phyloP scores from a whole-genome alignment of 2,797 vertebrate genomes.

The Malacoctenus gilli region DNA sequence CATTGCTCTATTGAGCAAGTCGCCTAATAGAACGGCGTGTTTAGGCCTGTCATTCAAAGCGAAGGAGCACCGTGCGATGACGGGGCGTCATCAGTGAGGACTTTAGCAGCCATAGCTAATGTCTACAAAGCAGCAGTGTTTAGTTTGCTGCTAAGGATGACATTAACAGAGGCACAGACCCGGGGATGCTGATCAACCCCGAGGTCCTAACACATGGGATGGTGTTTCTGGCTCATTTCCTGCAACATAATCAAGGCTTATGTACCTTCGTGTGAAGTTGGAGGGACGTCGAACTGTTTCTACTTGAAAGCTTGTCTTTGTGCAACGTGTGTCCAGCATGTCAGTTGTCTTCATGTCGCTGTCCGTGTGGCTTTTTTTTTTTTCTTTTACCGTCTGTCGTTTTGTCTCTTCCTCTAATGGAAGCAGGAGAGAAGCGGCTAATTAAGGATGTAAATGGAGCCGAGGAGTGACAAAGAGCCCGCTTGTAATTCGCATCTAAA shows the following conservation, averaged over 20 bases:
- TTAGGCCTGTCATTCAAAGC: slow-evolving; percentile 75
- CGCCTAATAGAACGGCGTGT: slow-evolving; percentile 71
- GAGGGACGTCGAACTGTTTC: slow-evolving; percentile 29
- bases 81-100: slow-evolving; percentile 62
- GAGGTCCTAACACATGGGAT: slow-evolving; percentile 78
- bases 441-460: slow-evolving; percentile 94
- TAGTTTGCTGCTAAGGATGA: slow-evolving; percentile 79
- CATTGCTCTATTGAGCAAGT: slow-evolving; percentile 73
- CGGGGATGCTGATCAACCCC: slow-evolving; percentile 73
- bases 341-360: slow-evolving; percentile 27
- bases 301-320: slow-evolving; percentile 27
- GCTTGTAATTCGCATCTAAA: slow-evolving; percentile 92
- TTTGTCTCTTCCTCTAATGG: slow-evolving; percentile 81
- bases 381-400: slow-evolving; percentile 31
- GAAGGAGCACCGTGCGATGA: slow-evolving; percentile 57
- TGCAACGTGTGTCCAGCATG: slow-evolving; percentile 34
- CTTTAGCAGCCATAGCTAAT: slow-evolving; percentile 71
- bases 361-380: slow-evolving; percentile 23
- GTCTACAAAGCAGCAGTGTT: slow-evolving; percentile 72
- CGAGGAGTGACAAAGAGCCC: slow-evolving; percentile 85
- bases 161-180: slow-evolving; percentile 74
- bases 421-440: slow-evolving; percentile 87
- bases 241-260: slow-evolving; percentile 81
- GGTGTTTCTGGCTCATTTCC: slow-evolving; percentile 83
- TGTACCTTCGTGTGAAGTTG: slow-evolving; percentile 69